phyloP scores from a whole-genome alignment of 23 tunicate species.

The Trididemnum clinides region DNA sequence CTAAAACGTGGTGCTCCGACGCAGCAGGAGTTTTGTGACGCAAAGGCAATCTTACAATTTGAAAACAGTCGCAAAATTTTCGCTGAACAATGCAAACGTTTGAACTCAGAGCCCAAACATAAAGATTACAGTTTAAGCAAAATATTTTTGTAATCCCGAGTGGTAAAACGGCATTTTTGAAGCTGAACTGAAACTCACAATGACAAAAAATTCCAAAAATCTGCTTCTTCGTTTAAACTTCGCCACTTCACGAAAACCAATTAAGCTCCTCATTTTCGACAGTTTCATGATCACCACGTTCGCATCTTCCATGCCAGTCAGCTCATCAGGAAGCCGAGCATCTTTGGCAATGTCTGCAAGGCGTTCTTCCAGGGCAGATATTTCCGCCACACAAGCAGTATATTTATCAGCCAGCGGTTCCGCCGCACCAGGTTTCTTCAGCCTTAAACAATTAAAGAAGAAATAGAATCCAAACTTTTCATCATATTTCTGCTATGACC shows the following conservation, averaged over 20 bases:
- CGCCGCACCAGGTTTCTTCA: background rate
- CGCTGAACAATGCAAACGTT: too few relatives aligned
- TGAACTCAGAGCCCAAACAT: too few relatives aligned
- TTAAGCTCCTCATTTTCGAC: conserved; percentile 50
- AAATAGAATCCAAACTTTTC: too few relatives aligned
- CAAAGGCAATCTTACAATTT: too few relatives aligned
- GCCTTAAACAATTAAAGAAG: too few relatives aligned
- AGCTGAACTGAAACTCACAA: conserved; percentile 46
- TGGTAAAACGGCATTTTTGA: too few relatives aligned
- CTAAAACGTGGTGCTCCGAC: too few relatives aligned
- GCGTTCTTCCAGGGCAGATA: conserved; percentile 84
- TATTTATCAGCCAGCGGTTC: conserved; percentile 1
- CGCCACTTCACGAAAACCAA: conserved; percentile 77
- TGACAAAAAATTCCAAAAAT: conserved; percentile 89
- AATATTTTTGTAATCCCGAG: too few relatives aligned
- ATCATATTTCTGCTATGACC: too few relatives aligned
- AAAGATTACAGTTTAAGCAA: too few relatives aligned
- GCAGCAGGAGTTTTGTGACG: too few relatives aligned
- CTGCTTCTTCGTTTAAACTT: conserved; percentile 74
- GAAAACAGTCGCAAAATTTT: too few relatives aligned
- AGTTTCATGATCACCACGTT: conserved; percentile 48
- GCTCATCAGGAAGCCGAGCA: conserved; percentile 57
- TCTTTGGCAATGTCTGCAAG: conserved; percentile 67
- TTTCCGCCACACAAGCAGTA: background rate
- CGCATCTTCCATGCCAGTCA: conserved; percentile 82